Base-by-base conservation (phyloP, 2,797 vertebrate genomes). In the Sebastes steindachneri region DNA sequence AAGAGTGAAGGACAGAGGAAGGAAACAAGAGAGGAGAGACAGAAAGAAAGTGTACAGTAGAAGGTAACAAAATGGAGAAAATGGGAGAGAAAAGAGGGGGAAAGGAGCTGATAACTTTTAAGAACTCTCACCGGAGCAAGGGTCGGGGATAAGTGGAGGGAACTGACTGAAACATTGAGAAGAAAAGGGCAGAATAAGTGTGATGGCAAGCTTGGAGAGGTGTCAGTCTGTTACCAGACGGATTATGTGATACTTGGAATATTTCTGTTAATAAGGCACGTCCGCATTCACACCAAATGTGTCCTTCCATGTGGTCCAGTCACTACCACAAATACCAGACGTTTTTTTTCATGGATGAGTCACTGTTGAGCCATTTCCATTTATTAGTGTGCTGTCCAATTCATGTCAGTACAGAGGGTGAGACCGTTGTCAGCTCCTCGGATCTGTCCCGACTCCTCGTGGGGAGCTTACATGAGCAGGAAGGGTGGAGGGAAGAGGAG, bases 401-500 rank as follows among this genome's bases (percentile, higher is more conserved):
- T 88, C 35, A 21, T 48, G 63, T 63, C 83, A 65, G 74, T 21
- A 73, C 67, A 55, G 73, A 77, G 9, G 80, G 59, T n/a, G 80
- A 89, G 74, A 57, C 57, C 12, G 83, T 2, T 25, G 82, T 62
- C 79, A 54, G 73, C 2, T 29, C 84, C 75, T 74, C 3, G 15
- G 70, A 58, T 85, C 66, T 59, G 82, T 80, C 79, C 79, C 74
- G 26, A 28, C 60, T 84, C 84, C 73, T 58, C 26, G 65, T 58
- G 19, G 73, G 81, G 77, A 87, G 75, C 57, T 85, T 81, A 41
- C 69, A 75, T 76, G 72, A 85, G 81, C 35, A 29, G 72, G 83
- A 48, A 84, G 88, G 85, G 87, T 84, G 91, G 90, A 91, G 87
- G 85, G 82, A 54, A 63, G 31, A 37, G 33, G 35, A 41, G 21